Conservation (phyloP, 2,113 vertebrate species). For the Hiodon alosoides region DNA sequence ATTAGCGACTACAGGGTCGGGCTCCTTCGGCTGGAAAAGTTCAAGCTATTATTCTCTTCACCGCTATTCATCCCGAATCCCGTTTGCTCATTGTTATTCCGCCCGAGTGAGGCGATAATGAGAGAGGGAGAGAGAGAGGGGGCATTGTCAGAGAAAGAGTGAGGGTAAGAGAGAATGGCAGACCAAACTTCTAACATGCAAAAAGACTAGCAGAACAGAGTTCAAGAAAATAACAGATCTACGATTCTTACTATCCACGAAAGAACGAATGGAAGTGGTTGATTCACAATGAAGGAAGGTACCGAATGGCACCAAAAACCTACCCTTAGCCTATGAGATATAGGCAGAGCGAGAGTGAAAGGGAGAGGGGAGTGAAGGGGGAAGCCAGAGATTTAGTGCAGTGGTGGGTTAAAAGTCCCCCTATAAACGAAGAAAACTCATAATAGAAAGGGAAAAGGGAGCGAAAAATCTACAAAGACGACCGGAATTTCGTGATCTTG, state of each 20-base stretch:
- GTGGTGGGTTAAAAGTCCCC: slow-evolving; percentile 53
- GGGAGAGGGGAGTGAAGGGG: slow-evolving; percentile 34
- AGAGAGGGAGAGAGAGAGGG: slow-evolving; percentile 7
- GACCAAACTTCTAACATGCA: slow-evolving; percentile 11
- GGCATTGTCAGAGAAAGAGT: slow-evolving; percentile 21
- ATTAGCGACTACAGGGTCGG: slow-evolving; percentile 32
- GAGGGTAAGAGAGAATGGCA: slow-evolving; percentile 30
- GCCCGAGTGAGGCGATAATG: slow-evolving; percentile 53
- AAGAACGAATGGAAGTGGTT: slow-evolving; percentile 35
- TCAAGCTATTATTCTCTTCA: slow-evolving; percentile 62
- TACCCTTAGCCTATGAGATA: slow-evolving; percentile 51
- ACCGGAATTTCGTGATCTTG: slow-evolving; percentile 40
- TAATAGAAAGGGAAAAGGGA: slow-evolving; percentile 35
- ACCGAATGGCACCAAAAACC: slow-evolving; percentile 55
- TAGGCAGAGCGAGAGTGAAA: slow-evolving; percentile 41
- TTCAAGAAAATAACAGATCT: neutral
- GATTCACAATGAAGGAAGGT: slow-evolving; percentile 57
- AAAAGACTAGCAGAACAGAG: neutral
- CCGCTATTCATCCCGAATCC: slow-evolving; percentile 57
- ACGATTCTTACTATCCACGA: neutral
- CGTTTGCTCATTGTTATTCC: slow-evolving; percentile 72
- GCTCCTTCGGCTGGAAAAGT: slow-evolving; percentile 50
- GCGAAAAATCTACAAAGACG: slow-evolving; percentile 43
- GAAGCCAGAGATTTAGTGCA: slow-evolving; percentile 58
- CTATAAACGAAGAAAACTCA: slow-evolving; percentile 56